Base-by-base conservation (phyloP, 2,888 invertebrate genomes). In the Ophion costatus region DNA sequence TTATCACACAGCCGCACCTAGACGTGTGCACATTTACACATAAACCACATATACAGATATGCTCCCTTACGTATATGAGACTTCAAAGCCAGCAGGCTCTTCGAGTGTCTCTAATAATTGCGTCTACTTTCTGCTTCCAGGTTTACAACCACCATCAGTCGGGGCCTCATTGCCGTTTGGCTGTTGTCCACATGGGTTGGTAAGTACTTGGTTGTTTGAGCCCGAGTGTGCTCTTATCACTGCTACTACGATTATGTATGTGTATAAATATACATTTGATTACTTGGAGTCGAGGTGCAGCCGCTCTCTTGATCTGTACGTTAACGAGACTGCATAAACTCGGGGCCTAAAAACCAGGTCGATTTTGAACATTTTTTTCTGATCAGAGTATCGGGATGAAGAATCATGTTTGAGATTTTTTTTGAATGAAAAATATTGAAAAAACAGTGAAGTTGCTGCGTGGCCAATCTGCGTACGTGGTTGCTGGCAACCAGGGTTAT, bases 171-270 rank as follows among this genome's bases (percentile, higher is more conserved):
- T 82, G 89, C 86, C 71, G 88, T 90, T 86, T 91, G 90, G 89
- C 89, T 91, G 83, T 69, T 89, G 86, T 88, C 87, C 84, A 89
- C 90, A 77, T 88, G 88, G 84, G 89, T 88, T 24, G 91, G 92
- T 92, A 87, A 92, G 92, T 91, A 63, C 76, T 42, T 9, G 69
- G 22, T 78, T 67, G 57, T 45, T 81, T 59, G 7, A 56, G 59
- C 57, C 45, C 42, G 22, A 59, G 70, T 66, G 42, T 70, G 14
- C 57, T 59, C 56, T 69, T 33, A 38, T 29, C 63, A 64, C 22
- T 77, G 29, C 70, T 69, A 24, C 45, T 56, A 29, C 29, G 29
- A 22, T 17, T 59, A 20, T 63, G 22, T 69, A 38, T 75, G 51
- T 78, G 61, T 42, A 45, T 82, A 22, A 29, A 29, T 29, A 29